A percentile compares a stretch with the other conserved stretches of the same genome.
phyloP scores from a whole-genome alignment of 2,113 vertebrate genomes.

The Polypterus senegalus region DNA sequence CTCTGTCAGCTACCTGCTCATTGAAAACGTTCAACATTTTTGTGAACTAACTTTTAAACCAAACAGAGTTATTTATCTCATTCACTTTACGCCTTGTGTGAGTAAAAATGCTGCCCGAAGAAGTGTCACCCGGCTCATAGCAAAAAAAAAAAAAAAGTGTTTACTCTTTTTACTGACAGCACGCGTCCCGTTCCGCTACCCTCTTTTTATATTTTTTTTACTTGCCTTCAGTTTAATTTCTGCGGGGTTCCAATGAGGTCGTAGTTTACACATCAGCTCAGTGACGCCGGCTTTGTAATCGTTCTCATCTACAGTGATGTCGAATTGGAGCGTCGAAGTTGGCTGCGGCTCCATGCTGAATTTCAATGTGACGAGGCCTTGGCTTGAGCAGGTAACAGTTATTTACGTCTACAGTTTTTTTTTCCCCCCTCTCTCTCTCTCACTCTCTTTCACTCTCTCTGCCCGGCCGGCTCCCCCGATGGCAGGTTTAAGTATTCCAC shows the following conservation, averaged over 20 bases:
- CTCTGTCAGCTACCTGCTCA: no score
- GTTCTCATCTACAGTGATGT: conserved; percentile 34
- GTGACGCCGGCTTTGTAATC: conserved; percentile 33
- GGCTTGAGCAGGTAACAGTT: no score
- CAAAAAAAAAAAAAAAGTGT: no score
- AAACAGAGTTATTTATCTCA: no score
- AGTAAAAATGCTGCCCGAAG: no score
- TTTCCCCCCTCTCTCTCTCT: not conserved
- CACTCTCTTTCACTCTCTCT: conserved; percentile 20
- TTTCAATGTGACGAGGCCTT: not conserved
- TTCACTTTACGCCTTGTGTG: no score
- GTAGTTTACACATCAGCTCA: conserved; percentile 36
- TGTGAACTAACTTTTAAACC: no score
- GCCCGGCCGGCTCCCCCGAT: conserved; percentile 16
- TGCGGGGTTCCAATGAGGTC: conserved; percentile 42
- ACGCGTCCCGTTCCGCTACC: no score
- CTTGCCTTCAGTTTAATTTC: conserved; percentile 52
- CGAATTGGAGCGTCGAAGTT: conserved; percentile 30
- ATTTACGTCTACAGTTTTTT: not conserved
- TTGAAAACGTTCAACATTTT: no score
- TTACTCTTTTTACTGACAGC: no score
- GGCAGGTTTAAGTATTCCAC: not conserved
- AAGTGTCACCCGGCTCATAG: no score
- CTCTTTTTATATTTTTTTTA: conserved; percentile 2
- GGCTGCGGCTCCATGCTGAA: not conserved